Base-by-base conservation (phyloP, 1,140 invertebrate genomes). In the Drosophila setifemur region DNA sequence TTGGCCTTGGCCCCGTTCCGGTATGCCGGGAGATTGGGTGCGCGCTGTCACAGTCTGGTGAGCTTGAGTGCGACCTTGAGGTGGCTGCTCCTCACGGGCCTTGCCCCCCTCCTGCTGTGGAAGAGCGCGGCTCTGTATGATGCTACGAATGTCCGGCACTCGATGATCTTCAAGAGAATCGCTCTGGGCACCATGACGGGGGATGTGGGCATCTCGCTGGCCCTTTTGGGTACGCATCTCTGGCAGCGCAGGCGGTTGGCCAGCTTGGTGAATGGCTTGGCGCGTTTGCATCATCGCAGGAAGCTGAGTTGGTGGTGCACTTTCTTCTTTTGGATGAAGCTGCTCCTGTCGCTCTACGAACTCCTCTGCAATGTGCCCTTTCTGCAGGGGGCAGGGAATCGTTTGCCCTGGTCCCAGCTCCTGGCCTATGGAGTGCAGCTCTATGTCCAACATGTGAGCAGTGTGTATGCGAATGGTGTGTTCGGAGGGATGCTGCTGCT, bases 311-410 rank as follows among this genome's bases (percentile, higher is more conserved):
- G 73, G 53, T 8, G 23, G 0, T 26, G 52, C 6, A 49, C 73
- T 0, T n/a, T 71, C 11, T 21, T 77, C 23, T 43, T 88, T 7
- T 88, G 85, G 75, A 12, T 33, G 4, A 88, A 88, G 50, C 11
- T 88, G 25, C 18, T 76, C 0, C 53, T 85, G 1, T 76, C 85
- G 16, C 50, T 78, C 2, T 88, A 88, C 50, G 85, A 88, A 19
- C 35, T 88, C 5, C 39, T 88, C 8, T 85, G 66, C 55, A 88
- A 85, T n/a, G 50, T 81, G 2, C 79, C 85, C 14, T 88, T 85
- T 12, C 44, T 88, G 3, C 43, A 25, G 6, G 67, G 70, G 4
- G 48, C 71, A 0, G 75, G 64, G 0, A 11, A 45, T 4, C 68
- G 50, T 2, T 61, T 88, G 42, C 68, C 75, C 7, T 79, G 79